Evolutionary conservation across 2,113 vertebrate species (phyloP).

Genomic region (Gobius niger): DNA sequence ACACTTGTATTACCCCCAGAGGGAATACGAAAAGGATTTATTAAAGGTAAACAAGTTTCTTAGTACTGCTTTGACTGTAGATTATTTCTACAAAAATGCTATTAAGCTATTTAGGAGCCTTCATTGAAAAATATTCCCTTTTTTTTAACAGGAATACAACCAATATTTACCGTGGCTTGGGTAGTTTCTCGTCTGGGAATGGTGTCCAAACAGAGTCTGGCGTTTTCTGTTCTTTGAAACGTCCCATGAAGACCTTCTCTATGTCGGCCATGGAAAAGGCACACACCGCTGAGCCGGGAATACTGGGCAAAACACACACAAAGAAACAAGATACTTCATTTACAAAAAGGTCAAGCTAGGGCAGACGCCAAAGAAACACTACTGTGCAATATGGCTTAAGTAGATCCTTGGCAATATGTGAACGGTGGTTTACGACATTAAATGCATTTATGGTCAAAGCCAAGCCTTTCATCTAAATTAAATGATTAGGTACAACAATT

Average conservation of each 20-base stretch:
- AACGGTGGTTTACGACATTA: too few relatives aligned
- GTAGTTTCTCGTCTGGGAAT: conserved; percentile 93
- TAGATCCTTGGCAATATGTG: too few relatives aligned
- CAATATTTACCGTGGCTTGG: conserved; percentile 89
- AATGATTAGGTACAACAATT: background rate
- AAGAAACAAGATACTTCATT: background rate
- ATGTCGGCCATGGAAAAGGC: conserved; percentile 97
- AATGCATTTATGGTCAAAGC: background rate
- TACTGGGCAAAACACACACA: conserved; percentile 73
- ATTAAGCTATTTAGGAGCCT: too few relatives aligned
- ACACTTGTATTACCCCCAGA: too few relatives aligned
- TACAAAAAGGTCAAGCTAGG: background rate
- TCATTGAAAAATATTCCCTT: too few relatives aligned
- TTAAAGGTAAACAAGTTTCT: too few relatives aligned
- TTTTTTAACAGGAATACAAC: too few relatives aligned
- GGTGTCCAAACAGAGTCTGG: conserved; percentile 97
- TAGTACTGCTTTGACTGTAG: too few relatives aligned
- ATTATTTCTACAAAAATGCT: too few relatives aligned
- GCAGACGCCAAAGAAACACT: too few relatives aligned
- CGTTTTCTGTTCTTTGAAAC: conserved; percentile 98
- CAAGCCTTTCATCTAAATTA: background rate
- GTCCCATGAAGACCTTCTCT: conserved; percentile 91
- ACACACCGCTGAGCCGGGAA: conserved; percentile 96
- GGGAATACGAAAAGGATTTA: too few relatives aligned
- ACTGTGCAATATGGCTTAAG: too few relatives aligned